phyloP scores from a whole-genome alignment of 1,140 invertebrate genomes.

The Drosophila insularis region DNA sequence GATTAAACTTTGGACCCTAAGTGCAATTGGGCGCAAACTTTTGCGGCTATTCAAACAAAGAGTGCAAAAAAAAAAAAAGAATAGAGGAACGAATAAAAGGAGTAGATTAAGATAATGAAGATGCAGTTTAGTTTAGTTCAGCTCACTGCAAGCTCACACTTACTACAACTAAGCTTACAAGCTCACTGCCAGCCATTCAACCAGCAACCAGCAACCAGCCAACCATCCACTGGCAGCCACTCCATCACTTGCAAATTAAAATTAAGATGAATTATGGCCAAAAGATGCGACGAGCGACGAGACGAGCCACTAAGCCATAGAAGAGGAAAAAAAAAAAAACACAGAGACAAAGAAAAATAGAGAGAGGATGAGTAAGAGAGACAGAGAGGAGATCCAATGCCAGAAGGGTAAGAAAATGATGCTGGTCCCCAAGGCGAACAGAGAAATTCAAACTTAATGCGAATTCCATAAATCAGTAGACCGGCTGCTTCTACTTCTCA shows the following conservation, averaged over 20 bases:
- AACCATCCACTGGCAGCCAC: slow-evolving; percentile 55
- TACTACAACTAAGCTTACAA: slow-evolving; percentile 3
- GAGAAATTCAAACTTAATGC: slow-evolving; percentile 55
- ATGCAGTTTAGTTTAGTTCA: slow-evolving; percentile 54
- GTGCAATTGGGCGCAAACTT: slow-evolving; percentile 79
- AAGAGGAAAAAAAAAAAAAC: too few species aligned
- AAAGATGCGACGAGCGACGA: background rate
- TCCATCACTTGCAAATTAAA: slow-evolving; percentile 79
- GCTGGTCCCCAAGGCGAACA: background rate
- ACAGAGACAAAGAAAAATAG: too few species aligned
- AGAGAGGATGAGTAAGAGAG: slow-evolving; percentile 11
- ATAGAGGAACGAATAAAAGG: slow-evolving; percentile 33
- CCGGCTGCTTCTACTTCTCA: slow-evolving; percentile 5
- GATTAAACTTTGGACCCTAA: slow-evolving; percentile 76
- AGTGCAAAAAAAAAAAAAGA: slow-evolving; percentile 32
- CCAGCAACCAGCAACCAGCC: background rate
- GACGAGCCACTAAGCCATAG: slow-evolving; percentile 1
- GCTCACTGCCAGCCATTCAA: background rate
- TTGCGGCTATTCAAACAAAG: slow-evolving; percentile 63
- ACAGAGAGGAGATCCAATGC: slow-evolving; percentile 43
- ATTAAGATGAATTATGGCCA: slow-evolving; percentile 76
- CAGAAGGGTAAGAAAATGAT: slow-evolving; percentile 20
- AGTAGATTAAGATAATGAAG: slow-evolving; percentile 81
- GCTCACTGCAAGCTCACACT: background rate
- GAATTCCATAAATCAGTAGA: slow-evolving; percentile 76